phyloP scores from a whole-genome alignment of 2,113 vertebrate genomes.

The Gobio gobio region DNA sequence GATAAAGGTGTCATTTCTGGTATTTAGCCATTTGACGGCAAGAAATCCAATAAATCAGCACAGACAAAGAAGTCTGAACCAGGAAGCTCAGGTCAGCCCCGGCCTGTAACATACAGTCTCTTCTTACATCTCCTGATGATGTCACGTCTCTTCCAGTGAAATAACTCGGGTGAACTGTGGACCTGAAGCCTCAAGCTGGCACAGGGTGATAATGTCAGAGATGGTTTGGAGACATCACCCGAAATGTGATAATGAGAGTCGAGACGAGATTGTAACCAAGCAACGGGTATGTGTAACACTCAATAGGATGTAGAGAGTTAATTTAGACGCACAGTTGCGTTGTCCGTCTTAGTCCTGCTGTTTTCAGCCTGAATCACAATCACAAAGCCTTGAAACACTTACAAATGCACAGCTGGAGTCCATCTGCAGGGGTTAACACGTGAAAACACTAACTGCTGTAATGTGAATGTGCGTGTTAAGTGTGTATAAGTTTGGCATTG shows the following conservation, averaged over 20 bases:
- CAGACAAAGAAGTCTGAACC: neutral
- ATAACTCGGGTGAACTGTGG: conserved; percentile 16
- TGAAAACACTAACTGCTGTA: conserved; percentile 23
- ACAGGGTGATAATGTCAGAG: conserved; percentile 6
- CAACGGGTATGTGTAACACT: conserved; percentile 28
- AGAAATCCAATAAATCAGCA: conserved; percentile 1
- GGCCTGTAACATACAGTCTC: neutral
- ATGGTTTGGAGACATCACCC: conserved; percentile 21
- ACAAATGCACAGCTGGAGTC: conserved; percentile 26
- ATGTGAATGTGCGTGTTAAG: conserved; percentile 10
- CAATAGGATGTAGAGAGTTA: neutral
- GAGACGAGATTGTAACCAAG: conserved; percentile 19
- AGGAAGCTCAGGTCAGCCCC: neutral
- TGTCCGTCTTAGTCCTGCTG: conserved; percentile 9
- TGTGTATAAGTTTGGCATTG: conserved; percentile 18
- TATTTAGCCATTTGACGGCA: neutral
- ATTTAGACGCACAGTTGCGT: conserved; percentile 1
- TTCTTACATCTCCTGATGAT: conserved; percentile 6
- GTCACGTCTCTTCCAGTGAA: conserved; percentile 13
- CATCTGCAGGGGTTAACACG: neutral
- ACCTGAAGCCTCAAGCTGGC: conserved; percentile 23
- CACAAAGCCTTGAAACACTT: neutral
- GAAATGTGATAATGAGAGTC: conserved; percentile 27
- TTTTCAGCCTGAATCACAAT: conserved; percentile 30
- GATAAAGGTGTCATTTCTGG: conserved; percentile 10